These are phyloP conservation scores for Lepus timidus DNA, from an alignment of 2,113 vertebrate species.

Conservation along the genomic window DNA sequence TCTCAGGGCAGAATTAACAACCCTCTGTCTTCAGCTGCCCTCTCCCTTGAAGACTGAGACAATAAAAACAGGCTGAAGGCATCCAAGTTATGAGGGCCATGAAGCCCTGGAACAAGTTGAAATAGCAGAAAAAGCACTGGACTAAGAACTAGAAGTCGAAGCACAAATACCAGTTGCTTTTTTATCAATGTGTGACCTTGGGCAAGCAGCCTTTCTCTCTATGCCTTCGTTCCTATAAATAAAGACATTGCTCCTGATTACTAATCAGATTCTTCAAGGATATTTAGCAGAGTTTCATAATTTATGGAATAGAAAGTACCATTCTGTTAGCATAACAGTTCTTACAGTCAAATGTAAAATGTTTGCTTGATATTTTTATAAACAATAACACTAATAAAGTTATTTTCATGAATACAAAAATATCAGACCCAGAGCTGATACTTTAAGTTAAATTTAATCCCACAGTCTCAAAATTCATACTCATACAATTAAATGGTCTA, in stretches of 20 bases:
- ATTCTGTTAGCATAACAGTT: slow-evolving; percentile 1
- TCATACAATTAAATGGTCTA: not conserved
- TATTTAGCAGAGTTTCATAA: slow-evolving; percentile 23
- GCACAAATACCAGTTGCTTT: slow-evolving; percentile 59
- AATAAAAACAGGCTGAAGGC: slow-evolving; percentile 61
- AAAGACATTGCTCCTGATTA: not conserved
- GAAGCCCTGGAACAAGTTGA: slow-evolving; percentile 62
- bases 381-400: not conserved
- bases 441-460: not conserved
- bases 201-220: not conserved
- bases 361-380: slow-evolving; percentile 35
- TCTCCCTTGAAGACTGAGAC: slow-evolving; percentile 52
- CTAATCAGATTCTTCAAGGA: not conserved
- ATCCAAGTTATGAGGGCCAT: slow-evolving; percentile 48
- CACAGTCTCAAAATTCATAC: slow-evolving; percentile 9
- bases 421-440: not conserved
- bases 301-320: slow-evolving; percentile 30
- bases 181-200: not conserved
- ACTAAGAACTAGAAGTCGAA: slow-evolving; percentile 34
- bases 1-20: slow-evolving; percentile 65
- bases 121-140: slow-evolving; percentile 48
- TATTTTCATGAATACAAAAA: slow-evolving; percentile 35
- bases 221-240: slow-evolving; percentile 13
- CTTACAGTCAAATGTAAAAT: not conserved
- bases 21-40: slow-evolving; percentile 48